These are phyloP conservation scores for Xestia ashworthii DNA, from an alignment of 2,888 invertebrate genomes.

Conservation along the genomic window DNA sequence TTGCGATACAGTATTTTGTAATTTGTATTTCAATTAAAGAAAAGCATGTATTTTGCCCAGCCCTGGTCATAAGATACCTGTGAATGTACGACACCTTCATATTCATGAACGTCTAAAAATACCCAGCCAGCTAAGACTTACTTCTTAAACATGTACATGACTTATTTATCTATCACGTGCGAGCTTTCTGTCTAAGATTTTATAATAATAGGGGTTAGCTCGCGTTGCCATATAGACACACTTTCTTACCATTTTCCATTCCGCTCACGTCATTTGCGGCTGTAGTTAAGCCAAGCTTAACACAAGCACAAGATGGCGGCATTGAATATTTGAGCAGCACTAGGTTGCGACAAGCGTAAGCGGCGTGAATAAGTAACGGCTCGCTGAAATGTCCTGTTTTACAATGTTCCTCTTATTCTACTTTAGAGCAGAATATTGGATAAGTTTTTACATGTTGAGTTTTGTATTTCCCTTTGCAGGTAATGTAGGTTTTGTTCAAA, in stretches of 20 bases:
- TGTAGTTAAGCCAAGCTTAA: constrained; percentile 59
- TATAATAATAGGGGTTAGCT: neutral
- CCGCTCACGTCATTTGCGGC: constrained; percentile 54
- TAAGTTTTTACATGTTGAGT: constrained; percentile 7
- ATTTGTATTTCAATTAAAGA: no score
- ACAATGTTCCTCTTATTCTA: constrained; percentile 45
- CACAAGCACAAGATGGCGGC: constrained; percentile 56
- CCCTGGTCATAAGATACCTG: no score
- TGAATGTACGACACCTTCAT: neutral
- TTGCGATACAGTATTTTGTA: no score
- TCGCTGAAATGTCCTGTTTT: constrained; percentile 49
- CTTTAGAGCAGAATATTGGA: constrained; percentile 18
- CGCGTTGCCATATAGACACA: constrained; percentile 27
- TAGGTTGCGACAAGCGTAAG: constrained; percentile 61
- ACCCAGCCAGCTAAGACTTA: constrained; percentile 1
- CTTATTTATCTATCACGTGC: constrained; percentile 18
- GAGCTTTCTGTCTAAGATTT: constrained; percentile 7
- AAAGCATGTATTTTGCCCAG: no score
- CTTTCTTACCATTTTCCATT: constrained; percentile 40
- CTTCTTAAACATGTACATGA: constrained; percentile 8
- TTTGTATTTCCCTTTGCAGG: neutral
- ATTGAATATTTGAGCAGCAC: constrained; percentile 64
- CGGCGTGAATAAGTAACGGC: constrained; percentile 61
- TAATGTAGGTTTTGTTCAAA: neutral
- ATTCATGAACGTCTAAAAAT: neutral